A percentile compares a stretch with the other conserved stretches of the same genome.
phyloP scores from a whole-genome alignment of 2,888 invertebrate genomes.

The Noctua fimbriata region DNA sequence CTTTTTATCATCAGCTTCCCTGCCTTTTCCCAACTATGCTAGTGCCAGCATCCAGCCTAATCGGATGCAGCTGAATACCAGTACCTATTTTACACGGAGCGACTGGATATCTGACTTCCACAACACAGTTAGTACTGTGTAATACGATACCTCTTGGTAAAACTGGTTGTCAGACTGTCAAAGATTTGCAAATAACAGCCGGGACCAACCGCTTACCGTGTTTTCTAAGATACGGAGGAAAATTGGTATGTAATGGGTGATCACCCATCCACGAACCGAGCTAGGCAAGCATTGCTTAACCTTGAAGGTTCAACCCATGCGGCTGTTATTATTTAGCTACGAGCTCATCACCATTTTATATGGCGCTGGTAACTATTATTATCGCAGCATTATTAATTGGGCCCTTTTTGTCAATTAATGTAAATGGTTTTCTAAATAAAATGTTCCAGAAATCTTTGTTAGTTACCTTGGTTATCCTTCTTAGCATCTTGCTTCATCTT shows the following conservation, averaged over 20 bases:
- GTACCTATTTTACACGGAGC: background rate
- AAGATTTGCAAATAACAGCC: background rate
- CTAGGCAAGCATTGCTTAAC: background rate
- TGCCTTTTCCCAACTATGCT: too few species aligned
- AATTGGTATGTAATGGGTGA: too few species aligned
- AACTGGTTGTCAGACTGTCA: background rate
- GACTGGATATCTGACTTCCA: background rate
- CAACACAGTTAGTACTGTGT: background rate
- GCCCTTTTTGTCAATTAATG: background rate
- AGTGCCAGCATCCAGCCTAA: background rate
- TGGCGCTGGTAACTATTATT: background rate
- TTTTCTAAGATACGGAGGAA: too few species aligned
- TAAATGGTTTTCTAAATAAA: background rate
- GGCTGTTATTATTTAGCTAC: background rate
- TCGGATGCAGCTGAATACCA: background rate
- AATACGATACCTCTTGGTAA: background rate
- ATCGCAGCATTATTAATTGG: background rate
- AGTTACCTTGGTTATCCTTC: conserved; percentile 65
- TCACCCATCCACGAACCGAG: background rate
- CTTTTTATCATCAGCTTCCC: too few species aligned
- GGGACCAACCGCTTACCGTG: background rate
- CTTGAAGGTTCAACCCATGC: background rate
- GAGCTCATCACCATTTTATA: background rate
- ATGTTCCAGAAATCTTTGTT: background rate
- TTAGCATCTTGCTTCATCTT: conserved; percentile 76